Evolutionary conservation across 2,113 vertebrate genomes (phyloP), one percentile per base, ranked within the genome.

Genomic region (Sebastes schlegelii): DNA sequence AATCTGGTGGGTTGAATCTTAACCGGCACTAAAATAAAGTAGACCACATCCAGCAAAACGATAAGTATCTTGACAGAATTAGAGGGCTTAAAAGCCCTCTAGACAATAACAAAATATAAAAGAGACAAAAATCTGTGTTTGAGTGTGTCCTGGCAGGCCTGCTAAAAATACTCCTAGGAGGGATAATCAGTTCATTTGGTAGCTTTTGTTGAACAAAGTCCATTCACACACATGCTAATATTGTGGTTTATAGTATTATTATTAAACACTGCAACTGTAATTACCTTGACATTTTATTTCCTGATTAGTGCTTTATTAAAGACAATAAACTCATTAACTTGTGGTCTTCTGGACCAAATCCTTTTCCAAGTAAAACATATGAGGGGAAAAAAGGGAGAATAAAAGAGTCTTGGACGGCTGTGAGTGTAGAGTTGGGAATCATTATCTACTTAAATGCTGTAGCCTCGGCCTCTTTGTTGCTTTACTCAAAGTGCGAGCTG

Each of bases 361-460:
- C 62, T 14, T 43, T 45, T 85, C 74, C 74, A 83, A 86, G 63
- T 46, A 66, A 70, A 87, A 86, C 49, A 88, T 0, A 16, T 13
- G 21, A 51, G 57, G 7, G 4, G 13, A 13, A 60, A 72, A 63
- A 55, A 43, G 52, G 42, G 23, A 74, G 86, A 72, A 57, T 46
- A 48, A 49, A 49, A 68, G 26, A 74, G 54, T 57, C n/a, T 42
- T 79, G 54, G 16, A 58, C 54, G 9, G 58, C 63, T 84, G 46
- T 58, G 54, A 67, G 60, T 42, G 73, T 40, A 55, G 78, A 72
- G 79, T 86, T 83, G 68, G 81, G 77, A 88, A 87, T 86, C 80
- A 89, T 90, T 82, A 90, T 92, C 85, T 91, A 75, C 79, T 85
- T 87, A 86, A 86, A 90, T n/a, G 58, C 71, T 81, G 11, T 26